These are phyloP conservation scores for Datnioides undecimradiatus DNA, from an alignment of 2,113 vertebrate species.

Conservation along the genomic window DNA sequence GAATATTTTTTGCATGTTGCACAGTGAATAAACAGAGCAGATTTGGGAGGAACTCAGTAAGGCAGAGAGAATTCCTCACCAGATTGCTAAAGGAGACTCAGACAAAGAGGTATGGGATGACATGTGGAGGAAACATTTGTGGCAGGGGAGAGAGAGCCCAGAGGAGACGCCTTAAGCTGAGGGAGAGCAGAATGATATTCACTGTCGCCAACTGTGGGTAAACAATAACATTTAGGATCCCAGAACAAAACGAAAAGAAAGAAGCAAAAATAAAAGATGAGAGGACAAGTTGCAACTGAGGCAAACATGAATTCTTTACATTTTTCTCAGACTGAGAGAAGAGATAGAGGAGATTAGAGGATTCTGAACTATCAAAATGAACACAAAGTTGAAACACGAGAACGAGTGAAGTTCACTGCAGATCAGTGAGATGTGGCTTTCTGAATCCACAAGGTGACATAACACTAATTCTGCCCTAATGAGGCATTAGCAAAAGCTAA, in stretches of 20 bases:
- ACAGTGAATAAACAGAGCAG: neutral
- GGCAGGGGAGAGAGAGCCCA: constrained; percentile 23
- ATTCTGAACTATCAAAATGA: too few species aligned
- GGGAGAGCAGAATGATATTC: constrained; percentile 20
- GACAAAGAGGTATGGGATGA: constrained; percentile 42
- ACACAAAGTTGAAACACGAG: too few species aligned
- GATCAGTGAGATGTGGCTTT: too few species aligned
- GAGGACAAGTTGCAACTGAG: neutral
- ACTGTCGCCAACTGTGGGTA: constrained; percentile 8
- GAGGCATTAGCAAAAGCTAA: neutral
- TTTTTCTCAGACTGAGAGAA: too few species aligned
- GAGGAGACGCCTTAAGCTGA: constrained; percentile 24
- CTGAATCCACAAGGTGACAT: too few species aligned
- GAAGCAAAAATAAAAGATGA: neutral
- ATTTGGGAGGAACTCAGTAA: neutral
- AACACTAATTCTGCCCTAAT: neutral
- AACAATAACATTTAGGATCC: constrained; percentile 20
- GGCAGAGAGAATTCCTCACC: constrained; percentile 26
- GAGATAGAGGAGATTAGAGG: too few species aligned
- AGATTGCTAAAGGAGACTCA: constrained; percentile 20
- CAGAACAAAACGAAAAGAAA: neutral
- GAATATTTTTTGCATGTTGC: neutral
- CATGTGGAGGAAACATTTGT: constrained; percentile 45
- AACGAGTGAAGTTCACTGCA: too few species aligned
- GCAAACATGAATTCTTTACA: neutral